Conservation (phyloP, 2,797 vertebrate species). For the Chloroceryle amazona region DNA sequence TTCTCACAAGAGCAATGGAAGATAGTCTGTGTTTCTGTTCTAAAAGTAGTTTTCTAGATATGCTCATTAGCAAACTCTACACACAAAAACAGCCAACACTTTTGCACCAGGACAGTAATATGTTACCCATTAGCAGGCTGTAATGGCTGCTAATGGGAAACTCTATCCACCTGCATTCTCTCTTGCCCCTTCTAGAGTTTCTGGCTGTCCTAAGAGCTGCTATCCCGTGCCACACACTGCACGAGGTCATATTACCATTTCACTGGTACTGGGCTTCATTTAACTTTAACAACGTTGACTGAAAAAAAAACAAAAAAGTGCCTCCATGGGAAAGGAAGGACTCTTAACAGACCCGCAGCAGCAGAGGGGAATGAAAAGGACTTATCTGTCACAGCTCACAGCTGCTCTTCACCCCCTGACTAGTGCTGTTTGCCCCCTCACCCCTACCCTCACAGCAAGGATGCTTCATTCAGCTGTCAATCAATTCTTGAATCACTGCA, state of each 20-base stretch:
- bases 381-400: neutral
- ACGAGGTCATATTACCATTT: neutral
- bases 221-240: neutral
- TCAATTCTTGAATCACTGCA: neutral
- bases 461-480: neutral
- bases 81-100: neutral
- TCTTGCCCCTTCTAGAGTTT: slow-evolving; percentile 20
- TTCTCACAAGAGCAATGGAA: neutral
- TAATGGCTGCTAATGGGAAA: slow-evolving; percentile 35
- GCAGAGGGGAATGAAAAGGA: neutral
- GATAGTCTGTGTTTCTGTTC: neutral
- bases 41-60: neutral
- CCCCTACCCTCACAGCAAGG: neutral
- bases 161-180: slow-evolving; percentile 10
- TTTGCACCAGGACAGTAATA: neutral
- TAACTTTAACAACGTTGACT: slow-evolving; percentile 5
- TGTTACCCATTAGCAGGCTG: neutral
- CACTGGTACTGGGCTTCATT: neutral
- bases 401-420: neutral
- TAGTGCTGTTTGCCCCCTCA: neutral
- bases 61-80: neutral
- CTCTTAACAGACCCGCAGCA: accelerated
- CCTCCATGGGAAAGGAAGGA: neutral
- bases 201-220: neutral
- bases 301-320: neutral